Base-by-base conservation (phyloP, 2,113 vertebrate species). In the Etheostoma spectabile region DNA sequence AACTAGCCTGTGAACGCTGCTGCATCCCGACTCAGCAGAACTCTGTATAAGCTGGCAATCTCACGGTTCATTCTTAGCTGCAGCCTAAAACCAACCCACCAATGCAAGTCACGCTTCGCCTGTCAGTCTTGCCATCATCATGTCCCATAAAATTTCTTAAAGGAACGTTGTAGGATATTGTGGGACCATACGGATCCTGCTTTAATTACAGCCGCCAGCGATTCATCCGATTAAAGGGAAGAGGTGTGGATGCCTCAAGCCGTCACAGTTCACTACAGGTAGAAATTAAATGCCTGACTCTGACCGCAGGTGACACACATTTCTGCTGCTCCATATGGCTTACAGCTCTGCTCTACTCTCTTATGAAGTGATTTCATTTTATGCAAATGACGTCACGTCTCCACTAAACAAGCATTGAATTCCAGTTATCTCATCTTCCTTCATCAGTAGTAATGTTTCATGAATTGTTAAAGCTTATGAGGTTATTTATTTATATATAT, bases 281-380 rank as follows among this genome's bases (percentile, higher is more conserved):
- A 80, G 59, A 86, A 88, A 83, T 77, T 35, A 80, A 85, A 83
- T 8, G 53, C 71, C 59, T 63, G 57, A 78, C 48, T 74, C 59
- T 67, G 57, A 78, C 53, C 4, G n/a, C 35, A 2, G 56, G 56
- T 73, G 71, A 73, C 64, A 65, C 1, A 7, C 7, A 27, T 67
- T 60, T 60, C 11, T 27, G 35, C 27, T 14, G 51, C 80, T 61
- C 3, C 10, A 11, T 35, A 1, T 60, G 49, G 70, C 11, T 27
- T 45, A 38, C 27, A n/a, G 59, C 77, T 49, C 21, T 2, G 11
- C 46, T 3, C 21, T 1, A 6, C 46, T 3, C 49, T 27, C 53
- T 69, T 27, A n/a, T 22, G 13, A 42, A 21, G 49, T 53, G 46
- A 69, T 74, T 75, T 83, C 0, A 83, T 83, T 74, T 57, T 2